These are phyloP conservation scores for Pagetopsis macropterus DNA, from an alignment of 2,797 vertebrate genomes.

Conservation along the genomic window DNA sequence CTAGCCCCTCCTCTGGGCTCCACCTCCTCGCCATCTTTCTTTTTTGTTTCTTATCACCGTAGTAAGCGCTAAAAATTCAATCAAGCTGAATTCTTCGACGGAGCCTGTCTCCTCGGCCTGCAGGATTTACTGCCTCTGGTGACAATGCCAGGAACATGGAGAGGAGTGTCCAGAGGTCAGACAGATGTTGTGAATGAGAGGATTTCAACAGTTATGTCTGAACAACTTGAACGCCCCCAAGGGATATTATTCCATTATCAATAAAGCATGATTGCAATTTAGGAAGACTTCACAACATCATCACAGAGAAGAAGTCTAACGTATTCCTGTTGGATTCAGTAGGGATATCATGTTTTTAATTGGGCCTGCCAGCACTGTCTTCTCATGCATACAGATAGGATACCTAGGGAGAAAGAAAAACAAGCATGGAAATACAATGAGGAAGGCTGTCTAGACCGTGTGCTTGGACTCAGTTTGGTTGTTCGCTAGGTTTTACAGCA, in stretches of 20 bases:
- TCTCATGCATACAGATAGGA: conserved; percentile 55
- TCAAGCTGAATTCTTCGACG: conserved; percentile 67
- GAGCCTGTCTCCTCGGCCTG: conserved; percentile 42
- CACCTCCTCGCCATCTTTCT: conserved; percentile 34
- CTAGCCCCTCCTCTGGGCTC: conserved; percentile 34
- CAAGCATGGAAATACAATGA: conserved; percentile 69
- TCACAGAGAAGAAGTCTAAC: conserved; percentile 24
- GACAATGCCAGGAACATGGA: conserved; percentile 71
- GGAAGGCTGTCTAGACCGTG: conserved; percentile 71
- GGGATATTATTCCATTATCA: conserved; percentile 46
- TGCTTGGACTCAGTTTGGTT: conserved; percentile 57
- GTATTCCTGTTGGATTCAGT: conserved; percentile 37
- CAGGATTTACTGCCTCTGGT: conserved; percentile 72
- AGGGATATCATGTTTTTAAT: conserved; percentile 64
- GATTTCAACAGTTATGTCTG: conserved; percentile 50
- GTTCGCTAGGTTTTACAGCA: conserved; percentile 66
- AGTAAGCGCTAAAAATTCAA: conserved; percentile 77
- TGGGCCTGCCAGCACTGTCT: conserved; percentile 53
- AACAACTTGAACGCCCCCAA: conserved; percentile 45
- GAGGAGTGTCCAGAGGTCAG: conserved; percentile 74
- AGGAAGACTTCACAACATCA: conserved; percentile 37
- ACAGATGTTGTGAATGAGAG: conserved; percentile 72
- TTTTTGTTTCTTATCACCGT: conserved; percentile 30
- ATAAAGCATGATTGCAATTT: conserved; percentile 43
- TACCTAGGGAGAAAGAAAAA: conserved; percentile 67